These are phyloP conservation scores for Sorex maritimensis DNA, from an alignment of 2,797 vertebrate genomes.

Conservation along the genomic window DNA sequence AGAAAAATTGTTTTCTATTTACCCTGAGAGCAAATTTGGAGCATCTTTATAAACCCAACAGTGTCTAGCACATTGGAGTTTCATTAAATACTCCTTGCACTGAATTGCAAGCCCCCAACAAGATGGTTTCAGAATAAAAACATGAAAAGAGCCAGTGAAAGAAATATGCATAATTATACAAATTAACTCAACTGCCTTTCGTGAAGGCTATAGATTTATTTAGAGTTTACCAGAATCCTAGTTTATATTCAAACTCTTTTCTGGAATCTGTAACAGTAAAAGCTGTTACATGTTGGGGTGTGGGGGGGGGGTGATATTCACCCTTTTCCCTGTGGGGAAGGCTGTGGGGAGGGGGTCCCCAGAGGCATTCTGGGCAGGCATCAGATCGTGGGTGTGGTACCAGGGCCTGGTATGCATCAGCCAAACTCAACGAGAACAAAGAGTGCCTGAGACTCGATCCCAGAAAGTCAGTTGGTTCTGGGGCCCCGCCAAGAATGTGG, in stretches of 20 bases:
- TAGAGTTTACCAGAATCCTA: slow-evolving; percentile 50
- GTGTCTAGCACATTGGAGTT: not conserved
- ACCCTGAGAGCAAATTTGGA: slow-evolving; percentile 23
- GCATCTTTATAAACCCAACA: not conserved
- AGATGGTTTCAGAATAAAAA: slow-evolving; percentile 69
- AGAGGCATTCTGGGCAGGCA: slow-evolving; percentile 54
- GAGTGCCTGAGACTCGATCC: slow-evolving; percentile 74
- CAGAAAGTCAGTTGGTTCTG: slow-evolving; percentile 78
- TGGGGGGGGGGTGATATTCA: not conserved
- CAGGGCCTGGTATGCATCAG: slow-evolving; percentile 65
- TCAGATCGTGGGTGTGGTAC: slow-evolving; percentile 35
- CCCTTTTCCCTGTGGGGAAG: not conserved
- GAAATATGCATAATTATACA: slow-evolving; percentile 21
- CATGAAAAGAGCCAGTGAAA: slow-evolving; percentile 44
- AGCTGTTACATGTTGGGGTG: not conserved
- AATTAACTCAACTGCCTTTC: slow-evolving; percentile 29
- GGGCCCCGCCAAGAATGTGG: slow-evolving; percentile 69
- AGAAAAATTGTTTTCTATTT: not conserved
- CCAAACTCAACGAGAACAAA: slow-evolving; percentile 72
- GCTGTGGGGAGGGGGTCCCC: not conserved
- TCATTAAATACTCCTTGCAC: slow-evolving; percentile 27
- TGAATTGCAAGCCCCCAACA: slow-evolving; percentile 37
- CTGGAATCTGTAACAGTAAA: slow-evolving; percentile 9
- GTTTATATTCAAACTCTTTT: slow-evolving; percentile 50
- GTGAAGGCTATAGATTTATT: slow-evolving; percentile 30